Percentiles rank a stretch among this genome's conserved stretches.
Evolutionary conservation across 2,888 invertebrate genomes (phyloP).

Genomic region (Lypha dubia): DNA sequence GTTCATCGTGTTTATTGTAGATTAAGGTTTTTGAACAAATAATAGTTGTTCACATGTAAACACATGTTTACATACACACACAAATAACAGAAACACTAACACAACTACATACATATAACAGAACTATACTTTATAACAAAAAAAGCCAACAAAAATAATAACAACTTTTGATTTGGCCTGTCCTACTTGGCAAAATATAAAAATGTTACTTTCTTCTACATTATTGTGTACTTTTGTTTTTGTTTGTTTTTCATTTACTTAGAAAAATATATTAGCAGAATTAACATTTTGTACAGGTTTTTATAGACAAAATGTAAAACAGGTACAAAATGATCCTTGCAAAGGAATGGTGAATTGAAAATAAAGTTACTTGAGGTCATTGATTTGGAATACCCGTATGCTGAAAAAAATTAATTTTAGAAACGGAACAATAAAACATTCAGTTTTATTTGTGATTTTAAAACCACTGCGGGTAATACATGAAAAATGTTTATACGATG

Average conservation of each 20-base stretch:
- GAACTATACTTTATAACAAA: too few relatives aligned
- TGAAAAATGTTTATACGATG: too few relatives aligned
- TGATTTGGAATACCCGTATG: not conserved
- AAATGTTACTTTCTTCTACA: slow-evolving; percentile 36
- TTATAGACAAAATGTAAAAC: slow-evolving; percentile 18
- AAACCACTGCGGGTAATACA: too few relatives aligned
- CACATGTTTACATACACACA: not conserved
- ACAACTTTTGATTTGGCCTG: slow-evolving; percentile 61
- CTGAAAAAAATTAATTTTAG: not conserved
- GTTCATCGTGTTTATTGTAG: slow-evolving; percentile 67
- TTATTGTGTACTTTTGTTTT: not conserved
- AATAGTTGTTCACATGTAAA: slow-evolving; percentile 17
- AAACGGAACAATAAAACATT: not conserved
- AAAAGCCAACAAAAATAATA: slow-evolving; percentile 33
- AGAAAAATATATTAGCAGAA: slow-evolving; percentile 34
- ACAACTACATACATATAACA: not conserved
- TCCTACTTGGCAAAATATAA: slow-evolving; percentile 63
- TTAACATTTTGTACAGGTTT: slow-evolving; percentile 14
- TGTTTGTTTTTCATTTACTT: slow-evolving; percentile 45
- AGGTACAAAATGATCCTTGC: slow-evolving; percentile 4
- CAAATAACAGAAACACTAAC: not conserved
- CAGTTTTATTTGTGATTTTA: too few relatives aligned
- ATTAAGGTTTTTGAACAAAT: slow-evolving; percentile 61
- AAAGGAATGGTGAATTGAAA: slow-evolving; percentile 9
- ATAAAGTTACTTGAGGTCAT: slow-evolving; percentile 5